Base-by-base conservation (phyloP, 2,113 vertebrate species). In the Saccopteryx leptura region DNA sequence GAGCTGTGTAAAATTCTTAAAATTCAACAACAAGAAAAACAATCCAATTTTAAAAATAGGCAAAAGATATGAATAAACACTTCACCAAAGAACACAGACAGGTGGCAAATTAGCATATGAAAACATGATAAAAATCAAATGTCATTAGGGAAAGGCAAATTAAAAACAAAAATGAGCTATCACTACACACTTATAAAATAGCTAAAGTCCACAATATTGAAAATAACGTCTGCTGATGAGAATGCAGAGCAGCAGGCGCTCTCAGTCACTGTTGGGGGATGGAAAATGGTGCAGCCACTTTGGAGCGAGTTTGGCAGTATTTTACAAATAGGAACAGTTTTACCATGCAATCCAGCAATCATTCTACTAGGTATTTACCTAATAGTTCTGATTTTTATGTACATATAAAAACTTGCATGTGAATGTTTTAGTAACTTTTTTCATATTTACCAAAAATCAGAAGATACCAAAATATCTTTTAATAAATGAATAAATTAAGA, bases 41-140 rank as follows among this genome's bases (percentile, higher is more conserved):
- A 68, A 68, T 79, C 28, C 33, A 68, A 83, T 75, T 83, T 82
- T 33, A 7, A 65, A 89, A 94, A 50, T 52, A 72, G 75, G 56
- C 50, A 72, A 72, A 50, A 93, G n/a, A 63, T 80, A 87, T 63
- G 54, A 87, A 69, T 75, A 80, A 48, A 72, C n/a, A 80, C 33
- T 19, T 88, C 75, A 81, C 48, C 46, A 63, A 72, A 81, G 56
- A 93, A 72, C 13, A 48, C 2, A 63, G 65, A 63, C 63, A 87
- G 84, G 56, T 81, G n/a, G 66, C 24, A 79, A 88, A 63, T 72
- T 54, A 72, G 48, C 56, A 81, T 78, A 86, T 24, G 46, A 81
- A 93, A 79, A 93, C 24, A 46, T 52, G 56, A 93, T 71, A 48
- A 93, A 93, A 93, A 71, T 23, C 74, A 46, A 88, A 46, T 31